Evolutionary conservation across 2,113 vertebrate species (phyloP).

Genomic region (Seriola dumerili): DNA sequence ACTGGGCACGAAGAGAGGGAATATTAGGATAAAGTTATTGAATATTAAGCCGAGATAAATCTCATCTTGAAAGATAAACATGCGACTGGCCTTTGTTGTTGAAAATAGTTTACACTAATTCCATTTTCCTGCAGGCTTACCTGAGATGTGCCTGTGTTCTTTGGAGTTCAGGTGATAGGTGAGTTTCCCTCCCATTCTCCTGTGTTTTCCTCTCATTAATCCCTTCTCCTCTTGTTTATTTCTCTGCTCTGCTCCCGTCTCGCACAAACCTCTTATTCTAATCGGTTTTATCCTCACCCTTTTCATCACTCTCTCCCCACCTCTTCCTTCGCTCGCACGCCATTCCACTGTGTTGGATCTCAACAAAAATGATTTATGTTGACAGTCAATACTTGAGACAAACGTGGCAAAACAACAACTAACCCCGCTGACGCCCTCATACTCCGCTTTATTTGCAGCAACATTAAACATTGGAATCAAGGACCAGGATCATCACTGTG

Average conservation of each 20-base stretch:
- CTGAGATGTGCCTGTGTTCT: slow-evolving; percentile 2
- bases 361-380: slow-evolving; percentile 27
- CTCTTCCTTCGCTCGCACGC: not conserved
- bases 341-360: not conserved
- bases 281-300: not conserved
- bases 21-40: not conserved
- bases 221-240: not conserved
- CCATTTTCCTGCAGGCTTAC: not conserved
- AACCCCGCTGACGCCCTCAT: not conserved
- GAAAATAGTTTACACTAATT: too few species aligned
- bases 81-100: not conserved
- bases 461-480: not conserved
- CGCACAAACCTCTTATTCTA: not conserved
- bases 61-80: too few species aligned
- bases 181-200: slow-evolving; percentile 18
- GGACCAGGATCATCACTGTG: not conserved
- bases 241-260: not conserved
- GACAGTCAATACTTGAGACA: slow-evolving; percentile 33
- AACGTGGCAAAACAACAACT: slow-evolving; percentile 22
- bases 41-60: not conserved
- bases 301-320: not conserved
- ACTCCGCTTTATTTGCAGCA: not conserved
- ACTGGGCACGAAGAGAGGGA: not conserved
- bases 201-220: not conserved
- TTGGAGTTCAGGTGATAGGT: slow-evolving; percentile 14